phyloP scores from a whole-genome alignment of 2,797 vertebrate species.

The Phalanger gymnotis region DNA sequence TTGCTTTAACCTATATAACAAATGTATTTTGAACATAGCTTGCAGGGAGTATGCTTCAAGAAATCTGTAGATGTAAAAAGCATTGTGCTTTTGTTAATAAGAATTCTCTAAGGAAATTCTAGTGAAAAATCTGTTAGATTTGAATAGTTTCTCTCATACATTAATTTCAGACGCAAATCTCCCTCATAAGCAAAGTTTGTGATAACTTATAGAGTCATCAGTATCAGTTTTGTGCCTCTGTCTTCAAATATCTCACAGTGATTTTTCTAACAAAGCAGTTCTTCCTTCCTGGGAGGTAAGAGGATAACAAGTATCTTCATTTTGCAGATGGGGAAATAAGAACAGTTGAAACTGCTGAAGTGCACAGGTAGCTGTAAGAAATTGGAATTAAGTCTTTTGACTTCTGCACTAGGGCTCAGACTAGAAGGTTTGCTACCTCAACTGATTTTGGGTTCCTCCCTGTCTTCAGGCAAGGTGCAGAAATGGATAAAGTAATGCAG shows the following conservation, averaged over 20 bases:
- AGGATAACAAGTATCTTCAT: not conserved
- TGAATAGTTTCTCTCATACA: not conserved
- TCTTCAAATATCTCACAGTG: not conserved
- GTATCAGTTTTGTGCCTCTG: not conserved
- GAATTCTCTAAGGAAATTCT: not conserved
- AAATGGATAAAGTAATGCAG: slow-evolving; percentile 98
- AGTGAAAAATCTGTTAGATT: slow-evolving; percentile 25
- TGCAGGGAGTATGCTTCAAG: not conserved
- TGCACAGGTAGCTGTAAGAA: not conserved
- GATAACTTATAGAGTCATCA: not conserved
- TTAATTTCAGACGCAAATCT: not conserved
- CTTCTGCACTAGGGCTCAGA: not conserved
- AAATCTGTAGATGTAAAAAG: slow-evolving; percentile 34
- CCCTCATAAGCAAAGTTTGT: not conserved
- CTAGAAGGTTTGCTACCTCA: not conserved
- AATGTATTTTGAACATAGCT: slow-evolving; percentile 17
- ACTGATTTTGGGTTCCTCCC: slow-evolving; percentile 9
- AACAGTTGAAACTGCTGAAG: not conserved
- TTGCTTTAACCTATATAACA: slow-evolving; percentile 20
- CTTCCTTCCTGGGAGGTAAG: not conserved
- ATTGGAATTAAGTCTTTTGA: not conserved
- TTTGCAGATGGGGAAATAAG: not conserved
- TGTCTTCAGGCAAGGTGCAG: slow-evolving; percentile 89
- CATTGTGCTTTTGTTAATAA: not conserved
- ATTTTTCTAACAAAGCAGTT: not conserved